phyloP scores from a whole-genome alignment of 2,888 invertebrate genomes.

The Aplocera efformata region DNA sequence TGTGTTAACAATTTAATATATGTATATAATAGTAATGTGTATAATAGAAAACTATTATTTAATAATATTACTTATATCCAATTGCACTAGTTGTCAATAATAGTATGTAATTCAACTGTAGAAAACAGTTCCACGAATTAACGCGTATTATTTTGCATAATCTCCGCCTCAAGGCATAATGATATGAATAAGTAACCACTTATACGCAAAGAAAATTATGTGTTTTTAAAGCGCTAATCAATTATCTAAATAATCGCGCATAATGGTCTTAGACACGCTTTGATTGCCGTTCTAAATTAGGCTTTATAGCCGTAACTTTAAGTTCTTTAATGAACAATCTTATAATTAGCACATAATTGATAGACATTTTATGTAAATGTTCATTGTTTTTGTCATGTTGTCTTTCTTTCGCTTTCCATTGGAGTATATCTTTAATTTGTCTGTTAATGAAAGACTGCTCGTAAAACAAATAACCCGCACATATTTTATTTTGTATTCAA shows the following conservation, averaged over 20 bases:
- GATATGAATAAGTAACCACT: constrained; percentile 4
- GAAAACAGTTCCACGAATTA: no score
- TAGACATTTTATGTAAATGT: constrained; percentile 1
- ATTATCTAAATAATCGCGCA: constrained; percentile 16
- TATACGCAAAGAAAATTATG: constrained; percentile 11
- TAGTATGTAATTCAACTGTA: no score
- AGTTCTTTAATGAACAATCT: neutral
- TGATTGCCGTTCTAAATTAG: constrained; percentile 1
- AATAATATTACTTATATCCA: no score
- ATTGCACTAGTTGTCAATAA: no score
- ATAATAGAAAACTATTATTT: no score
- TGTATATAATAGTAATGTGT: no score
- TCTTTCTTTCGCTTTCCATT: neutral
- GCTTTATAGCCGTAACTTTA: constrained; percentile 11
- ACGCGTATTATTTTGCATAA: constrained; percentile 1
- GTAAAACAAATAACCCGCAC: no score
- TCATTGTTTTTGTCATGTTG: constrained; percentile 4
- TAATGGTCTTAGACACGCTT: constrained; percentile 9
- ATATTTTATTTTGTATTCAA: no score
- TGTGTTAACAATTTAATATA: no score
- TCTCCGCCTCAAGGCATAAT: constrained; percentile 8
- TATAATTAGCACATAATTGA: neutral
- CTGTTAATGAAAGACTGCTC: no score
- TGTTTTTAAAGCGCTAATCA: constrained; percentile 20
- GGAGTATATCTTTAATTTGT: no score